Conservation (phyloP, 1,140 invertebrate genomes). For the Aricia agestis region DNA sequence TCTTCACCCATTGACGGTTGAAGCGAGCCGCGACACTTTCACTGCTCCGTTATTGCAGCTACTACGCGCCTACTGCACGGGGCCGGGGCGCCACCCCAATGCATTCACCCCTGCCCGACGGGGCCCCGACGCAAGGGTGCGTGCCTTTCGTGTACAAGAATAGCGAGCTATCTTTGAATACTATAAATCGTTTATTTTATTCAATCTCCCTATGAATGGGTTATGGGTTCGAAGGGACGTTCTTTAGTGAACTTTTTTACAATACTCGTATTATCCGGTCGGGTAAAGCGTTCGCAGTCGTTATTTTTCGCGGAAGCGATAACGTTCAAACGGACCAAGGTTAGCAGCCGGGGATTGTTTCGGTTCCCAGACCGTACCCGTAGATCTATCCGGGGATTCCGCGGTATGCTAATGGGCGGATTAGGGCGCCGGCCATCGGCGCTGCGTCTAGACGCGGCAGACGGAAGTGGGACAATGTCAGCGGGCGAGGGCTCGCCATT, state of each 20-base stretch:
- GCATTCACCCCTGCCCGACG: slow-evolving; percentile 63
- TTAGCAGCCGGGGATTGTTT: not conserved
- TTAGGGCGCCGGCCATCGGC: slow-evolving; percentile 32
- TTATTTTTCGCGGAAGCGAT: not conserved
- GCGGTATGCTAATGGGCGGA: slow-evolving; percentile 34
- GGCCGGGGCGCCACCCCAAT: slow-evolving; percentile 54
- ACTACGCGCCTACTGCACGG: slow-evolving; percentile 69
- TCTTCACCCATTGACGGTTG: slow-evolving; percentile 74
- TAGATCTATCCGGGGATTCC: slow-evolving; percentile 23
- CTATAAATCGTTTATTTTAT: slow-evolving; percentile 30
- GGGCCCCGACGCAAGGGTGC: slow-evolving; percentile 57
- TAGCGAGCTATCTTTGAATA: slow-evolving; percentile 38
- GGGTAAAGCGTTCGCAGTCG: not conserved
- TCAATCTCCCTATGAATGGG: slow-evolving; percentile 13
- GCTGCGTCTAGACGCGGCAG: slow-evolving; percentile 54
- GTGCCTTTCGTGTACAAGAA: slow-evolving; percentile 58
- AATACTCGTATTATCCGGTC: not conserved
- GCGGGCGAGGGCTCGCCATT: slow-evolving; percentile 64
- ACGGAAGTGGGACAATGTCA: slow-evolving; percentile 70
- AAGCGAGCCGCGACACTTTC: slow-evolving; percentile 72
- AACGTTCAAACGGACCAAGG: not conserved
- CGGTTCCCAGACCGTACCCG: not conserved
- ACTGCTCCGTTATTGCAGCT: slow-evolving; percentile 73
- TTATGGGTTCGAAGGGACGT: not conserved
- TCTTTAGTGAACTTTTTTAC: not conserved